Base-by-base conservation (phyloP, 2,888 invertebrate species). In the Nemotelus pantherinus region DNA sequence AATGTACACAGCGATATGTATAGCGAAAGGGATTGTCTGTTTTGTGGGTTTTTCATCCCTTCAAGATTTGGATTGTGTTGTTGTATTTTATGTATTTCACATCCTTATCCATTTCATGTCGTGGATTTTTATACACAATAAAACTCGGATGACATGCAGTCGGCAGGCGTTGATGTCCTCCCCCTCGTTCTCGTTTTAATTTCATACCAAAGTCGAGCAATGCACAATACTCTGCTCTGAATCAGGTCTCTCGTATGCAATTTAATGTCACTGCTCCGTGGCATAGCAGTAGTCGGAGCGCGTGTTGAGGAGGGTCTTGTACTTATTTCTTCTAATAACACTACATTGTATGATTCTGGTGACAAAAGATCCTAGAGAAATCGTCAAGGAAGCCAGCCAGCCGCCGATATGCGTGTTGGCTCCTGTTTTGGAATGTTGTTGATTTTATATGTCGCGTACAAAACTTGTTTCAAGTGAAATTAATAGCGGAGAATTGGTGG, bases 81-180 rank as follows among this genome's bases (percentile, higher is more conserved):
- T 55, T 45, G 44, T 47, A 25, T 25, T 6, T 63, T 63, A 65
- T 70, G 70, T 55, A 55, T 70, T 70, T 55, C 70, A 70, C 39
- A 55, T 70, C 70, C 70, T 70, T 70, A 55, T 70, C 70, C 70
- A 70, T 70, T 70, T 55, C 70, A 70, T 47, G 53, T 55, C 70
- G 25, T 70, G 44, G 53, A 55, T 70, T 70, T 55, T 55, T 70
- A 70, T 70, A 55, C 70, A 43, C 55, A 70, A 70, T 70, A 70
- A 70, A 53, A 70, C 50, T 70, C 55, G 70, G 70, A 25, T 70
- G 70, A 53, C 70, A 70, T 48, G 39, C 43, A 50, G 70, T 39
- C 70, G 70, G 63, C 57, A 57, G 5, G 39, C 63, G 63, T 63
- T 41, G 41, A 7, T 41, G 43, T 25, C 25, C 25, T 25, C 25